Base-by-base conservation (phyloP, 2,888 invertebrate species). In the Lasioglossum figueresi region DNA sequence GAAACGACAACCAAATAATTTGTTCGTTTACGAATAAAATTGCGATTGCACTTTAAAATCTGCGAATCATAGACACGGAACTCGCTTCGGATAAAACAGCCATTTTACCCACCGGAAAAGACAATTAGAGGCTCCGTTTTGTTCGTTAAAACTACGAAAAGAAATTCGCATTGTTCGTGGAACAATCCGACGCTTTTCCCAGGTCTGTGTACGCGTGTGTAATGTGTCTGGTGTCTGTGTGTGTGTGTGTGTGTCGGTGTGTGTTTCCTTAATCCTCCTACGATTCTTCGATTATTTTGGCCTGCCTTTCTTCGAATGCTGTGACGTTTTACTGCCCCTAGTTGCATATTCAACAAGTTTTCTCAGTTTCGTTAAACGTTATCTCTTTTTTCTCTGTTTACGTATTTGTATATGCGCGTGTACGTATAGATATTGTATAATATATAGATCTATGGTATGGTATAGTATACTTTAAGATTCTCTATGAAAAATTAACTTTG, bases 321-420 rank as follows among this genome's bases (percentile, higher is more conserved):
- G 80, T 75, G 34, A 68, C 37, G 80, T 79, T 75, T 72, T 74
- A 76, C 71, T 59, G 79, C 12, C 76, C 76, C 85, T 90, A 86
- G 75, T 84, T 84, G 82, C 82, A 90, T 74, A 87, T 85, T 88
- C 83, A 82, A 90, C 82, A 86, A 68, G 63, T 82, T 86, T 73
- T 79, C 86, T 85, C 86, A 86, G 79, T 86, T 68, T 79, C 75
- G 63, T 86, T 86, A 66, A 82, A 85, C 52, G 16, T 76, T 76
- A 43, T 27, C 52, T 19, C 56, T 27, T 48, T 52, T 74, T 73
- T 79, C 68, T 31, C 68, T 37, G 40, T 40, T 37, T 83, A 34
- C 68, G n/a, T 82, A 37, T 70, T 14, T 37, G 68, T 37, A 37
- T n/a, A n/a, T 70, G 14, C 71, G 19, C 66, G 16, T 79, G 63